A percentile compares a stretch with the other conserved stretches of the same genome.
phyloP scores from a whole-genome alignment of 2,113 vertebrate species.

The Nesoenas mayeri region DNA sequence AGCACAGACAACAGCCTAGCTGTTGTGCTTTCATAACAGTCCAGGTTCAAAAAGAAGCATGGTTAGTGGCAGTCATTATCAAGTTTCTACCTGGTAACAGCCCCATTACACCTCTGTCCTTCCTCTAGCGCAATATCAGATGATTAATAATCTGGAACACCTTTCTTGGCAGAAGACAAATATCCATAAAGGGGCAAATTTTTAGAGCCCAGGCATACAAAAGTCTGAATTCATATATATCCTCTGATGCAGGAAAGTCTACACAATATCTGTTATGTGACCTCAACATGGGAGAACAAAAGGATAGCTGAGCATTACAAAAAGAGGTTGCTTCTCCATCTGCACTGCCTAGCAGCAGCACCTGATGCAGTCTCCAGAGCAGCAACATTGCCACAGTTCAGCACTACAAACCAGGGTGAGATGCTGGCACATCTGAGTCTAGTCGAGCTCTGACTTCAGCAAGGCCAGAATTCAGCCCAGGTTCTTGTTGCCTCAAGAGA shows the following conservation, averaged over 20 bases:
- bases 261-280: not conserved
- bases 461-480: constrained; percentile 25
- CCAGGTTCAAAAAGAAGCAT: not conserved
- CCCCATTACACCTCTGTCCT: not conserved
- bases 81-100: not conserved
- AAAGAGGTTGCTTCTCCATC: constrained; percentile 17
- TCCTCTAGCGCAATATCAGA: not conserved
- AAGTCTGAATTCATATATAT: not conserved
- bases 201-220: not conserved
- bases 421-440: constrained; percentile 4
- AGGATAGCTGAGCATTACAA: not conserved
- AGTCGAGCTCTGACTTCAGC: constrained; percentile 11
- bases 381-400: constrained; percentile 31
- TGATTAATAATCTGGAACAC: not conserved
- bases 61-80: not conserved
- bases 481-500: constrained; percentile 20
- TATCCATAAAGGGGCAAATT: not conserved
- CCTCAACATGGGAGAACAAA: not conserved
- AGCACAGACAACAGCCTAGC: not conserved
- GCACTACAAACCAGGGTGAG: constrained; percentile 4
- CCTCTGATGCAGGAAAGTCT: not conserved
- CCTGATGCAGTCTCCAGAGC: constrained; percentile 45
- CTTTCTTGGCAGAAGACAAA: not conserved
- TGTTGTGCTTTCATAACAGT: not conserved
- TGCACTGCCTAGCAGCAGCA: constrained; percentile 55